These are phyloP conservation scores for Lates calcarifer DNA, from an alignment of 2,113 vertebrate genomes.

Conservation along the genomic window DNA sequence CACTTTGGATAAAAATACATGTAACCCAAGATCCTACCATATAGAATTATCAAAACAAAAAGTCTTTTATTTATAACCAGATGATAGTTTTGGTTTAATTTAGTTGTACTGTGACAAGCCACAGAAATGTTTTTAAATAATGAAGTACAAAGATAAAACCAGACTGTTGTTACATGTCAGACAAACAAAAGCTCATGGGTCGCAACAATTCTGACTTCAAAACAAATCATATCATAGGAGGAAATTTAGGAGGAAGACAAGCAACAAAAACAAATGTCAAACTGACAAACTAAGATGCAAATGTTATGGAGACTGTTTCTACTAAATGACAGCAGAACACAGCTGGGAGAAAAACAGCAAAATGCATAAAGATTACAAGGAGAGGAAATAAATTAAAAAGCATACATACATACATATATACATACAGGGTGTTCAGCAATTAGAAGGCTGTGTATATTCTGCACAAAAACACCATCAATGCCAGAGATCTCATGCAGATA, in stretches of 20 bases:
- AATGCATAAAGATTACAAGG: constrained; percentile 14
- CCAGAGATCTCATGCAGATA: not conserved
- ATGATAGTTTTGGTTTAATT: not conserved
- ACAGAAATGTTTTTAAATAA: no score
- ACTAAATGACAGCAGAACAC: constrained; percentile 26
- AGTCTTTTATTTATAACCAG: not conserved
- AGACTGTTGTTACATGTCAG: not conserved
- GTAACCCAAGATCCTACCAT: no score
- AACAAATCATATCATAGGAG: constrained; percentile 2
- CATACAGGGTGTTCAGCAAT: not conserved
- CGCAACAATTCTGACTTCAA: not conserved
- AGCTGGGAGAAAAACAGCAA: constrained; percentile 20
- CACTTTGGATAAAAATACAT: no score
- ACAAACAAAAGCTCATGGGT: not conserved
- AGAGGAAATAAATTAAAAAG: constrained; percentile 20
- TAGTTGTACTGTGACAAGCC: no score
- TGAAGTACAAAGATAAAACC: not conserved
- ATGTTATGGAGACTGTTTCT: not conserved
- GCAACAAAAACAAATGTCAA: constrained; percentile 29
- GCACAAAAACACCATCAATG: constrained; percentile 13
- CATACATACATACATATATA: no score
- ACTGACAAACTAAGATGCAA: constrained; percentile 26
- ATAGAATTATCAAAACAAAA: no score
- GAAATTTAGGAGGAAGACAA: not conserved
- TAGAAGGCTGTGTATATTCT: not conserved